These are phyloP conservation scores for Hermetia illucens DNA, from an alignment of 1,140 invertebrate species.

Conservation along the genomic window DNA sequence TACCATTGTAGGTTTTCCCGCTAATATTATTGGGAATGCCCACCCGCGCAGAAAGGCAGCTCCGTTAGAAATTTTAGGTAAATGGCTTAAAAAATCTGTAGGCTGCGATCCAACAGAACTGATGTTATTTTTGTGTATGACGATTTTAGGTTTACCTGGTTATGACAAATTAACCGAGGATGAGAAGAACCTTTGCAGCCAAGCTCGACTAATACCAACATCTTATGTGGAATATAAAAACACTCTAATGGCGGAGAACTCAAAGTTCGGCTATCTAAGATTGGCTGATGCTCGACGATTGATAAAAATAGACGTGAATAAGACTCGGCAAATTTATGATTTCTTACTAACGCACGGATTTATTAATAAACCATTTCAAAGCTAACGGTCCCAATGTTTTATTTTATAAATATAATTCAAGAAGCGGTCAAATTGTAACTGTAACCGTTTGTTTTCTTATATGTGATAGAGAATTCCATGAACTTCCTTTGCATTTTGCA, in stretches of 20 bases:
- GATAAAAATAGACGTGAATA: constrained; percentile 88
- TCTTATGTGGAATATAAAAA: constrained; percentile 65
- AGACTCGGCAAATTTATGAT: constrained; percentile 80
- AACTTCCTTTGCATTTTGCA: background rate
- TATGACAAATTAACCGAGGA: constrained; percentile 56
- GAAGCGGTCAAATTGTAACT: too few relatives aligned
- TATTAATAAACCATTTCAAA: constrained; percentile 38
- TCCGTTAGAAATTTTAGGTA: constrained; percentile 46
- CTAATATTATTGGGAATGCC: too few relatives aligned
- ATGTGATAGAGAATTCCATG: too few relatives aligned
- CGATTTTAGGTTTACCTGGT: constrained; percentile 60
- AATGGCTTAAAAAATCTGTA: too few relatives aligned
- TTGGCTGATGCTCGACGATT: constrained; percentile 65
- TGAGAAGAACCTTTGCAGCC: constrained; percentile 65
- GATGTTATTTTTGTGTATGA: too few relatives aligned
- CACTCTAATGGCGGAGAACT: constrained; percentile 57
- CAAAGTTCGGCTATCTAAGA: constrained; percentile 51
- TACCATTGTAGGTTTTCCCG: constrained; percentile 9
- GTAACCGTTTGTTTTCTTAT: background rate
- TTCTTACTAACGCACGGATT: constrained; percentile 58
- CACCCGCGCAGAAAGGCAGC: constrained; percentile 30
- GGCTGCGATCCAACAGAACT: too few relatives aligned
- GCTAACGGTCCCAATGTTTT: too few relatives aligned
- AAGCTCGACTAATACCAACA: constrained; percentile 53
- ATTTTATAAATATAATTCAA: too few relatives aligned